Conservation (phyloP, 2,113 vertebrate genomes). For the Hystrix brachyura region DNA sequence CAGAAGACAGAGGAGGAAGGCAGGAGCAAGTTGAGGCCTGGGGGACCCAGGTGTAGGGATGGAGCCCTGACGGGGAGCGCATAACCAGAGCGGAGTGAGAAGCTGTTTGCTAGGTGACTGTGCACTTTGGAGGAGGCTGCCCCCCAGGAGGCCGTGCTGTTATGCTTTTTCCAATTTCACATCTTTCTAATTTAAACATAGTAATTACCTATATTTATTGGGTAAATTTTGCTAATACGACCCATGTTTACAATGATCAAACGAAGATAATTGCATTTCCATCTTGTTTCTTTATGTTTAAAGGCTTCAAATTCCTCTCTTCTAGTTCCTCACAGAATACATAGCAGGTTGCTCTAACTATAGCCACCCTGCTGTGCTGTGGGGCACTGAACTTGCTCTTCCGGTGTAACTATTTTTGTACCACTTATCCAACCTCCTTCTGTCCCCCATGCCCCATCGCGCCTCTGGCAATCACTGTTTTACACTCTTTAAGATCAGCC, state of each 20-base stretch:
- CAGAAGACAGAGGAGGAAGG: background rate
- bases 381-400: too few species aligned
- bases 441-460: background rate
- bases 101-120: background rate
- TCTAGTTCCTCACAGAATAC: background rate
- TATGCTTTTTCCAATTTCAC: background rate
- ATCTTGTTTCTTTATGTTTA: background rate
- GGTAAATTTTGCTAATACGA: too few species aligned
- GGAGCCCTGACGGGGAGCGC: accelerated
- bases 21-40: too few species aligned
- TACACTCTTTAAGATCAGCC: background rate
- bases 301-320: background rate
- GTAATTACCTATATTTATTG: background rate
- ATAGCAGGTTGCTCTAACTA: background rate
- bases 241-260: background rate
- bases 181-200: background rate
- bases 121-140: background rate
- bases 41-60: background rate
- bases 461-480: too few species aligned
- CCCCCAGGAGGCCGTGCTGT: too few species aligned
- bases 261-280: background rate
- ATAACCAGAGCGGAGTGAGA: accelerated
- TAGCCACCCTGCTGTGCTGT: background rate
- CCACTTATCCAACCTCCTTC: background rate
- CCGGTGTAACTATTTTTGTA: accelerated